Evolutionary conservation across 2,888 invertebrate genomes (phyloP).

Genomic region (Deilephila porcellus): DNA sequence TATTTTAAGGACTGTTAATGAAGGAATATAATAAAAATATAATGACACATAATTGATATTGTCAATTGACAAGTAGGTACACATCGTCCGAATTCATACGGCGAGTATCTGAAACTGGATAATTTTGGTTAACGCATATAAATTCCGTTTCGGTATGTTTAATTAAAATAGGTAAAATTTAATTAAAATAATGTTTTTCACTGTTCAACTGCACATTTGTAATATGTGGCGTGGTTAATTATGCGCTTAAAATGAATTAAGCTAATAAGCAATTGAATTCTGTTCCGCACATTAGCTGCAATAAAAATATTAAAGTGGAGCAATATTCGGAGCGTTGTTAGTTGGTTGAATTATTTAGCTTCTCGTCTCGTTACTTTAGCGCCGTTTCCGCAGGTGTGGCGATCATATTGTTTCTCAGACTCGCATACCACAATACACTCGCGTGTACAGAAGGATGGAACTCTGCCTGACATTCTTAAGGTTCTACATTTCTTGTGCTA

Average conservation of each 20-base stretch:
- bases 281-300: slow-evolving; percentile 31
- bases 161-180: slow-evolving; percentile 35
- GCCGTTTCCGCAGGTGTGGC: slow-evolving; percentile 83
- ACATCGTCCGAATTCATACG: neutral
- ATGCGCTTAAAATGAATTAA: slow-evolving; percentile 28
- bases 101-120: slow-evolving; percentile 14
- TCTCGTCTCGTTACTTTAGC: slow-evolving; percentile 81
- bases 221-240: slow-evolving; percentile 34
- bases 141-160: slow-evolving; percentile 28
- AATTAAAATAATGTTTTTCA: slow-evolving; percentile 30
- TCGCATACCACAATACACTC: slow-evolving; percentile 40
- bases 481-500: neutral
- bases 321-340: slow-evolving; percentile 58
- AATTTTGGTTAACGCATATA: slow-evolving; percentile 13
- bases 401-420: slow-evolving; percentile 80
- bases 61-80: neutral
- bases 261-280: slow-evolving; percentile 25
- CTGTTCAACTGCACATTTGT: slow-evolving; percentile 29
- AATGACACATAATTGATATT: slow-evolving; percentile 5
- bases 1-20: neutral
- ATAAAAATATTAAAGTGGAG: slow-evolving; percentile 52
- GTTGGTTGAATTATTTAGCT: slow-evolving; percentile 81
- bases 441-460: slow-evolving; percentile 14
- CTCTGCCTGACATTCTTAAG: neutral
- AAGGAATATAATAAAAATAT: neutral